Evolutionary conservation across 2,888 invertebrate species (phyloP).

Genomic region (Blomia tropicalis): DNA sequence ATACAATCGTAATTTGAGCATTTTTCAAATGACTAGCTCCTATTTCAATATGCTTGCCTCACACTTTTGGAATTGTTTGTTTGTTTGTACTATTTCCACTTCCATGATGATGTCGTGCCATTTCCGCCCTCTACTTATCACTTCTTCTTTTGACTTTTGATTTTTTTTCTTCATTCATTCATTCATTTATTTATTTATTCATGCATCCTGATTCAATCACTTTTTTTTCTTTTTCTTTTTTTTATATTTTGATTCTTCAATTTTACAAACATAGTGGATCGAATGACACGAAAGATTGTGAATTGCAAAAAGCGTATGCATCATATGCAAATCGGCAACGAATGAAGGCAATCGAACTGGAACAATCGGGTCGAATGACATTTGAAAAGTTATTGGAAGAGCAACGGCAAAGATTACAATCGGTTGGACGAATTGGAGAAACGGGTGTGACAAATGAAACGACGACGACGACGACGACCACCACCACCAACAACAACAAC

Average conservation of each 20-base stretch:
- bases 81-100: too few species aligned
- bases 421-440: neutral
- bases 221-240: too few species aligned
- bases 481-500: neutral
- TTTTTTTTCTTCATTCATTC: too few species aligned
- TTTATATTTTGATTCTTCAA: neutral
- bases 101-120: too few species aligned
- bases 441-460: neutral
- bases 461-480: neutral
- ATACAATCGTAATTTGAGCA: too few species aligned
- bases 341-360: neutral
- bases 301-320: neutral
- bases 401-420: neutral
- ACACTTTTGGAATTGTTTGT: too few species aligned
- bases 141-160: too few species aligned
- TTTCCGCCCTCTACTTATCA: too few species aligned
- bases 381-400: neutral
- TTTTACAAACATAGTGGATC: neutral
- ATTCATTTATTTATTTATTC: too few species aligned
- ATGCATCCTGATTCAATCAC: too few species aligned
- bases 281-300: neutral
- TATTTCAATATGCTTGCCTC: too few species aligned
- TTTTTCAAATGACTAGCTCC: too few species aligned
- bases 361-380: neutral
- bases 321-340: neutral